Base-by-base conservation (phyloP, 64 coral and sea anemone species). In the Exaiptasia diaphana region DNA sequence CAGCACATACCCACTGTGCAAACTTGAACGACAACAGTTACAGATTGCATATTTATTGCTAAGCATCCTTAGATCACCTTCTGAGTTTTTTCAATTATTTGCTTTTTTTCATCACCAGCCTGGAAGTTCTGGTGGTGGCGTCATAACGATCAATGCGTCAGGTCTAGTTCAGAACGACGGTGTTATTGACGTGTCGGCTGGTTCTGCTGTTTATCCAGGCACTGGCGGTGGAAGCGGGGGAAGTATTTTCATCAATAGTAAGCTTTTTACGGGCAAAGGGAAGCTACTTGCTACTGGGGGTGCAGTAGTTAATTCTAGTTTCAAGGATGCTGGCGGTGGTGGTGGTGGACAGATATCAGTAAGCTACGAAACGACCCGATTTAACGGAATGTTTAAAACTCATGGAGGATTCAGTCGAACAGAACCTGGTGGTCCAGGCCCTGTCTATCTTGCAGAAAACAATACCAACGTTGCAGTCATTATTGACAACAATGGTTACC, bases 201-300 rank as follows among this genome's bases (percentile, higher is more conserved):
- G 58, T 10, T 56, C 69, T 15, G 82, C 76, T 35, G 25, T 86
- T 41, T 79, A 82, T 32, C 77, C 40, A 61, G 90, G 93, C 36
- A 90, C 78, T 36, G 93, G 93, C 53, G 93, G 93, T 33, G 93
- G 93, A 1, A 96, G 93, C 64, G 93, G 93, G 8, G 93, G 93
- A 40, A 96, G 87, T 68, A 22, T 96, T 15, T 37, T 82, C 11
- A 64, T 96, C 11, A 54, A 71, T 40, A 67, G 79, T 14, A 46
- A 21, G 25, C 70, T 67, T n/a, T 90, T 96, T 59, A 30, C 77
- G 20, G 93, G 93, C 53, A 96, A 96, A 75, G 93, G 93, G 3
- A 74, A 81, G 30, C 45, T 84, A 60, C 13, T 59, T 11, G 64
- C 81, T 8, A 85, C 84, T 43, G 93, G 93, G 9, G 93, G 93